Conservation (phyloP, 2,797 vertebrate genomes). For the Erethizon dorsatum region DNA sequence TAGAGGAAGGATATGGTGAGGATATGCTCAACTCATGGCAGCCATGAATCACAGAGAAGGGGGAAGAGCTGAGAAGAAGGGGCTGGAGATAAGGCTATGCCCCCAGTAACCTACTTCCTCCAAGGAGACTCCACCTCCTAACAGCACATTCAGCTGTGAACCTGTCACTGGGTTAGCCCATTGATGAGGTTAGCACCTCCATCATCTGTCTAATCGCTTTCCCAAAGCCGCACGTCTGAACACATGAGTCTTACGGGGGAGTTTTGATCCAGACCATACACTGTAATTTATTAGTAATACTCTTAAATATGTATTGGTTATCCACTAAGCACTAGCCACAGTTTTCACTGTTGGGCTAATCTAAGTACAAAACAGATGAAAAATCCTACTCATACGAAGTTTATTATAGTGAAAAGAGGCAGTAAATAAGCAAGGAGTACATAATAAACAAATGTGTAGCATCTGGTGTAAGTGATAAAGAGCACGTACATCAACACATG, state of each 20-base stretch:
- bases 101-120: not conserved
- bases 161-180: no score
- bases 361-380: slow-evolving; percentile 28
- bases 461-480: slow-evolving; percentile 1
- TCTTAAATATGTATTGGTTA: not conserved
- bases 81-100: not conserved
- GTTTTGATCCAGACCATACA: not conserved
- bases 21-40: not conserved
- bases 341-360: slow-evolving; percentile 33
- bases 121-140: not conserved
- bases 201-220: not conserved
- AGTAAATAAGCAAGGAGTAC: slow-evolving; percentile 27
- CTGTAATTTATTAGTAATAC: slow-evolving; percentile 28
- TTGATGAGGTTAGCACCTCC: not conserved
- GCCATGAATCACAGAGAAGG: not conserved
- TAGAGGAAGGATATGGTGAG: not conserved
- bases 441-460: not conserved
- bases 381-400: not conserved
- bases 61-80: not conserved
- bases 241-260: not conserved
- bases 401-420: not conserved
- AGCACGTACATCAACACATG: not conserved
- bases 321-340: not conserved
- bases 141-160: not conserved
- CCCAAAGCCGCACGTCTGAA: not conserved